These are phyloP conservation scores for Sitta europaea DNA, from an alignment of 2,113 vertebrate species.

Conservation along the genomic window DNA sequence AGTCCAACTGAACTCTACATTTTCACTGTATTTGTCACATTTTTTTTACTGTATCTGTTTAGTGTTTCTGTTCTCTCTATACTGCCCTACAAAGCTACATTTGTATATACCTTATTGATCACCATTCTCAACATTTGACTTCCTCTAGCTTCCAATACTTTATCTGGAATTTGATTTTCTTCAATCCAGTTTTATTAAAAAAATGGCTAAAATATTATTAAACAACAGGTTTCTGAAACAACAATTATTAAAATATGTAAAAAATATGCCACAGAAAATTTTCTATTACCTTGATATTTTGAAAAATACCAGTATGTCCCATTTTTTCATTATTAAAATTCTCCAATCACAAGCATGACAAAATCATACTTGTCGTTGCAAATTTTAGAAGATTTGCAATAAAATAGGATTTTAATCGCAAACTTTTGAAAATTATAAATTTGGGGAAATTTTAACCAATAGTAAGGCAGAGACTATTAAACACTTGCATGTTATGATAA, in stretches of 20 bases:
- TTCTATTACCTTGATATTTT: neutral
- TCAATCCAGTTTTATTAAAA: neutral
- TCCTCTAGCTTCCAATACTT: neutral
- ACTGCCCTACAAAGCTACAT: neutral
- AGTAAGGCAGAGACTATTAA: neutral
- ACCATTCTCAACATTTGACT: neutral
- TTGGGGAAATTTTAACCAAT: neutral
- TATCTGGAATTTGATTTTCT: neutral
- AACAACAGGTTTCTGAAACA: neutral
- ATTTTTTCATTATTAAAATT: neutral
- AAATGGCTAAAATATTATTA: neutral
- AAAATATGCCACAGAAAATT: neutral
- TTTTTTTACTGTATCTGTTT: neutral
- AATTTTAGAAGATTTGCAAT: neutral
- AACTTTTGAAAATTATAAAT: neutral
- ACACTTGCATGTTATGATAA: neutral
- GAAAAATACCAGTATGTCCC: neutral
- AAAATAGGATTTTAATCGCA: neutral
- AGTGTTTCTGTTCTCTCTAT: neutral
- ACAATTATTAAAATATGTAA: neutral
- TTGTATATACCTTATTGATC: neutral
- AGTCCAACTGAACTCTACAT: neutral
- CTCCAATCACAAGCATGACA: neutral
- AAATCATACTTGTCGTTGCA: neutral
- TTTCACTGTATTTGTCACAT: neutral